Base-by-base conservation (phyloP, 2,888 invertebrate genomes). In the Agonopterix subpropinquella region DNA sequence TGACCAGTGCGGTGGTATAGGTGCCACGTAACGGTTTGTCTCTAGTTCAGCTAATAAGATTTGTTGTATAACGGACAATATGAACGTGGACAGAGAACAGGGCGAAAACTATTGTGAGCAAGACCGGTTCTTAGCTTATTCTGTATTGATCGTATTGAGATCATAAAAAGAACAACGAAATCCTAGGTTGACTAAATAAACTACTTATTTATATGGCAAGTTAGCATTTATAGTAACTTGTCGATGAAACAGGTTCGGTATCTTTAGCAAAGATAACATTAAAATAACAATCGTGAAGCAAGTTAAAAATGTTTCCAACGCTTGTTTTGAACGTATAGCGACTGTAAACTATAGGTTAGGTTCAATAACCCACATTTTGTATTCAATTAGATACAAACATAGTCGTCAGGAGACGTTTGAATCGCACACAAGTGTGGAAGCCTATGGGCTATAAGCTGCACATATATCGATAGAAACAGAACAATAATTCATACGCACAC, bases 51-150 rank as follows among this genome's bases (percentile, higher is more conserved):
- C 70, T 77, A 77, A 77, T 78, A 79, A 77, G 74, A 81, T 80
- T 76, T 76, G 73, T 80, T 80, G 75, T 76, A 74, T 80, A 80
- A 82, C 79, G 76, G 77, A 67, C 70, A 68, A 73, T 73, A 74
- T 70, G 28, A 71, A 69, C 54, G 65, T 64, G 57, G 59, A 11
- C 15, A 41, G 59, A 62, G 59, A 61, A 64, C 67, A 70, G 73
- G 73, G 73, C 70, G 72, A 80, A 79, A 78, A 77, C 79, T 75
- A 79, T 80, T 74, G 73, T 67, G 63, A 59, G 52, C 61, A 53
- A 69, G 70, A 79, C 76, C 72, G 76, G 76, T 79, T 77, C 59
- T 13, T 36, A 5, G 10, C 7, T 11, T 15, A 28, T 39, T 15
- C 41, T 28, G 46, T 28, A 41, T 41, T 46, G 46, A 41, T 46